Evolutionary conservation across 2,113 vertebrate genomes (phyloP).

Genomic region (Ciconia stormi): DNA sequence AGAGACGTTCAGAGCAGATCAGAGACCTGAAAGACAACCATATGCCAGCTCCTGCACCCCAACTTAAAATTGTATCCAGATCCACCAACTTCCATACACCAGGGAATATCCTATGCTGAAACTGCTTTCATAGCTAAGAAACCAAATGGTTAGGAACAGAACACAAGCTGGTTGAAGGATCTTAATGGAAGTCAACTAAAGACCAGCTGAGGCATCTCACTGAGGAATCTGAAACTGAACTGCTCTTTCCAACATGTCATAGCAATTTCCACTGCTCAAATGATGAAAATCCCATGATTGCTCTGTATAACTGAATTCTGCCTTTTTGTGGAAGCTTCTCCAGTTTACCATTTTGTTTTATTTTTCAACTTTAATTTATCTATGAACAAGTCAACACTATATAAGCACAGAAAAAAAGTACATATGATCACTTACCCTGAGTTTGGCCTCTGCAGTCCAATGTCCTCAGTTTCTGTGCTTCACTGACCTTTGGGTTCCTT

Average conservation of each 20-base stretch:
- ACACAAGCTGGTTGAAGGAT: neutral
- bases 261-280: neutral
- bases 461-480: slow-evolving; percentile 73
- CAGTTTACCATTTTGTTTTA: neutral
- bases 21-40: neutral
- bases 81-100: neutral
- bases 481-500: slow-evolving; percentile 69
- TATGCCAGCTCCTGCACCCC: neutral
- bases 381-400: neutral
- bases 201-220: neutral
- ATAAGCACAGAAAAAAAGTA: neutral
- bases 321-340: neutral
- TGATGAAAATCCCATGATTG: neutral
- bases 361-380: neutral
- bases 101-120: neutral
- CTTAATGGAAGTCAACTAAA: neutral
- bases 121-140: neutral
- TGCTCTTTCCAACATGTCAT: neutral
- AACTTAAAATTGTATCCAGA: neutral
- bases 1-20: neutral
- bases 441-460: slow-evolving; percentile 90
- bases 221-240: neutral
- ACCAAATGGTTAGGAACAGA: neutral
- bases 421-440: slow-evolving; percentile 79
- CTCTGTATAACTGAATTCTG: neutral